phyloP scores from a whole-genome alignment of 2,113 vertebrate species.

The Nycticebus coucang region DNA sequence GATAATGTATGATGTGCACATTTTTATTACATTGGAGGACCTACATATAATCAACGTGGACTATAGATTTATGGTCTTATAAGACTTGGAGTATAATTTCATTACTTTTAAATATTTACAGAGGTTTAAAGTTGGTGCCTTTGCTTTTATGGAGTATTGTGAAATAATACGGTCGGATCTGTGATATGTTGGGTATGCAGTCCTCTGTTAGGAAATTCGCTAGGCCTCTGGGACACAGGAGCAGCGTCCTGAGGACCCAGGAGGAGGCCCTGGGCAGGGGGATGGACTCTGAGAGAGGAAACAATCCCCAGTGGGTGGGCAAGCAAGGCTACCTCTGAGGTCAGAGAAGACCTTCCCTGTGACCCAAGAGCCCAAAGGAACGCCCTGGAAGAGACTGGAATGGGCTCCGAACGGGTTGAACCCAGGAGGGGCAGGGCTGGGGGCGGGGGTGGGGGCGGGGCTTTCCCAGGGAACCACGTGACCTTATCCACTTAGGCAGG shows the following conservation, averaged over 20 bases:
- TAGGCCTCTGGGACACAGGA: not conserved
- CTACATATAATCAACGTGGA: not conserved
- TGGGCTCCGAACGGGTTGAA: not conserved
- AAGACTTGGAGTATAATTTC: conserved; percentile 43
- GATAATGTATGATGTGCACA: conserved; percentile 1
- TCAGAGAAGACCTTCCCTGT: not conserved
- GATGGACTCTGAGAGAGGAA: not conserved
- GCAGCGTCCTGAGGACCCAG: fast-evolving
- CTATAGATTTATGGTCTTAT: conserved; percentile 47
- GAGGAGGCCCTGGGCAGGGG: not conserved
- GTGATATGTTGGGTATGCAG: not conserved
- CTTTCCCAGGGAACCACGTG: not conserved
- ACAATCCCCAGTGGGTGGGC: fast-evolving
- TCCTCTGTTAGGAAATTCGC: not conserved
- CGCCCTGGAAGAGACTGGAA: fast-evolving
- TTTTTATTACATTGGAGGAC: conserved; percentile 21
- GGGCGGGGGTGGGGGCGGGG: not conserved
- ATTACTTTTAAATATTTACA: conserved; percentile 67
- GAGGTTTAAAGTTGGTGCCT: not conserved
- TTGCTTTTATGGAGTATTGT: not conserved
- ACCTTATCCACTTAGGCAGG: fast-evolving
- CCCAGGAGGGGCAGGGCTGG: not conserved
- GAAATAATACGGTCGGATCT: not conserved
- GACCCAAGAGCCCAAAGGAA: not conserved
- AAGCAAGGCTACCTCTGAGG: not conserved